Percentiles rank a stretch among this genome's conserved stretches.
These are phyloP conservation scores for Callimorpha dominula DNA, from an alignment of 2,888 invertebrate species.

Conservation along the genomic window DNA sequence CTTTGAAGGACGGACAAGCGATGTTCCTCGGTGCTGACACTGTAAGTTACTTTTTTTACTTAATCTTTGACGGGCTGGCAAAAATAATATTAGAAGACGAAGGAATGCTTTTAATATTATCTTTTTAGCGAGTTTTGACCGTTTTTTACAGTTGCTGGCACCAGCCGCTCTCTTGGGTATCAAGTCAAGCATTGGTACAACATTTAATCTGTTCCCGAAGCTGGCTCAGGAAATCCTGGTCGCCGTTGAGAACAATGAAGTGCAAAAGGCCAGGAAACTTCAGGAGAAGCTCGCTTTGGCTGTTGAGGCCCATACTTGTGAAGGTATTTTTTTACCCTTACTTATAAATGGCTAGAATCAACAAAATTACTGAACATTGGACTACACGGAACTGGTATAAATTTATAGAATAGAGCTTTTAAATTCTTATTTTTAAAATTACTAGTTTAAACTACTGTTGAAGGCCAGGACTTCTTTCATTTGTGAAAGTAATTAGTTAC, in stretches of 20 bases:
- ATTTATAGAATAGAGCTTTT: no score
- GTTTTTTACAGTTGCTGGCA: conserved; percentile 86
- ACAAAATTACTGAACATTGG: neutral
- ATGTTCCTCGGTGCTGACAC: conserved; percentile 90
- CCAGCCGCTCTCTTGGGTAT: conserved; percentile 90
- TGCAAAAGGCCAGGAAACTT: conserved; percentile 77
- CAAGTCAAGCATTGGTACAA: conserved; percentile 90
- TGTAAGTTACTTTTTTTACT: conserved; percentile 70
- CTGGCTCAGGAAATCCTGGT: conserved; percentile 86
- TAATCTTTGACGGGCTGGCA: neutral
- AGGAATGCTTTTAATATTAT: neutral
- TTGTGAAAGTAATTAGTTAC: no score
- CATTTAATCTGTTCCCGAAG: conserved; percentile 89
- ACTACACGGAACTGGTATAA: no score
- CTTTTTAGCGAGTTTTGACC: neutral
- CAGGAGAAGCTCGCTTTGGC: conserved; percentile 86
- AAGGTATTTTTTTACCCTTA: conserved; percentile 75
- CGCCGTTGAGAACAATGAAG: conserved; percentile 79
- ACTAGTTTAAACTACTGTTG: neutral
- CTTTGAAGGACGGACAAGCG: conserved; percentile 81
- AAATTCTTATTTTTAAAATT: no score
- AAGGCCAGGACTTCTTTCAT: neutral
- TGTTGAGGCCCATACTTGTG: conserved; percentile 81
- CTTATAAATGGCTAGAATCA: neutral
- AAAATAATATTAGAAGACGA: neutral